Evolutionary conservation across 2,113 vertebrate species (phyloP).

Genomic region (Zapornia atra): DNA sequence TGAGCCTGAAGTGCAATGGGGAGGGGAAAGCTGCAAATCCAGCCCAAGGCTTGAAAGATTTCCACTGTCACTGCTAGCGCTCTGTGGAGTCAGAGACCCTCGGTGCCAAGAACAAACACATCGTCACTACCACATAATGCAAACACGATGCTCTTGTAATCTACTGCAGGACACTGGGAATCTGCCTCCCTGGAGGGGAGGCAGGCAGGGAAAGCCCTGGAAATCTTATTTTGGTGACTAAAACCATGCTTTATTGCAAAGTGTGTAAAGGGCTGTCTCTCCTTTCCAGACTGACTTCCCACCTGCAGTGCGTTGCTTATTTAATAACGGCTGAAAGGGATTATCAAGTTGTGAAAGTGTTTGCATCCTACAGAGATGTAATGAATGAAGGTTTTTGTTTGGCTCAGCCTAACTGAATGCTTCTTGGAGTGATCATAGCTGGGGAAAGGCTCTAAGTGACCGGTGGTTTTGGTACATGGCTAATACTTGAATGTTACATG

Average conservation of each 20-base stretch:
- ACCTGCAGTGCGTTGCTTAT: slow-evolving; percentile 69
- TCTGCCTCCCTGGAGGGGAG: slow-evolving; percentile 19
- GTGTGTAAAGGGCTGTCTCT: neutral
- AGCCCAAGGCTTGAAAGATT: slow-evolving; percentile 48
- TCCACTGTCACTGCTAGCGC: slow-evolving; percentile 46
- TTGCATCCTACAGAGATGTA: slow-evolving; percentile 56
- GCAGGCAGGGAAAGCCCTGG: slow-evolving; percentile 41
- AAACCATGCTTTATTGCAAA: slow-evolving; percentile 8
- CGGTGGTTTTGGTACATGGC: slow-evolving; percentile 7
- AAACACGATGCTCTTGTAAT: slow-evolving; percentile 35
- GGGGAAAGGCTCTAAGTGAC: slow-evolving; percentile 31
- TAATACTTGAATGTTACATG: slow-evolving; percentile 44
- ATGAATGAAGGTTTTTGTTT: slow-evolving; percentile 75
- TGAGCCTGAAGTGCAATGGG: neutral
- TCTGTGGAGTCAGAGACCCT: slow-evolving; percentile 10
- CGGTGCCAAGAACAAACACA: slow-evolving; percentile 56
- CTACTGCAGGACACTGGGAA: slow-evolving; percentile 30
- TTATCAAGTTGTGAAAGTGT: slow-evolving; percentile 76
- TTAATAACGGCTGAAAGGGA: slow-evolving; percentile 77
- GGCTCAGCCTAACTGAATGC: neutral
- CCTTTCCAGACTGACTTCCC: slow-evolving; percentile 63
- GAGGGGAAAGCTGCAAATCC: slow-evolving; percentile 34
- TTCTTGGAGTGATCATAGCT: slow-evolving; percentile 50
- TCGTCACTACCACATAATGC: slow-evolving; percentile 39
- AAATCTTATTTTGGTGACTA: slow-evolving; percentile 41